phyloP scores from a whole-genome alignment of 2,113 vertebrate genomes.

The Taxidea taxus region DNA sequence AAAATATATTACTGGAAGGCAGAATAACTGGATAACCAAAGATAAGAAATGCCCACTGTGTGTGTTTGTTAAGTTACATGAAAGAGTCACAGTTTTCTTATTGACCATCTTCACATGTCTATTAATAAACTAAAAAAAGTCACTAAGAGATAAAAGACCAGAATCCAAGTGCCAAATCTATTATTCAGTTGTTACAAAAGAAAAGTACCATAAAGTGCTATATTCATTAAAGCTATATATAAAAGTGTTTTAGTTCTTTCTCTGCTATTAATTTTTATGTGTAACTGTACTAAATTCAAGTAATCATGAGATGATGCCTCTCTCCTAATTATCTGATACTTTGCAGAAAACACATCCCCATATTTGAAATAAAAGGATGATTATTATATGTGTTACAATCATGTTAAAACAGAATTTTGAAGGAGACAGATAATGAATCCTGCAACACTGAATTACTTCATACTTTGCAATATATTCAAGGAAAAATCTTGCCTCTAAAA shows the following conservation, averaged over 20 bases:
- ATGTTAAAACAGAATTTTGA: not conserved
- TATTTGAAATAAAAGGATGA: not conserved
- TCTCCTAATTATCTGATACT: not conserved
- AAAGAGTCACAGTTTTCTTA: not conserved
- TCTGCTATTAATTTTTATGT: not conserved
- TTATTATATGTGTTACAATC: not conserved
- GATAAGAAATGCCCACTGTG: not conserved
- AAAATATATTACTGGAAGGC: not conserved
- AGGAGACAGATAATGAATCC: not conserved
- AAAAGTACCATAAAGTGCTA: not conserved
- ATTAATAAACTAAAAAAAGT: not conserved
- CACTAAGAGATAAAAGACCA: not conserved
- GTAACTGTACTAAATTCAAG: not conserved
- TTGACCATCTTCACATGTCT: not conserved
- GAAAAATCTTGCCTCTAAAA: slow-evolving; percentile 4
- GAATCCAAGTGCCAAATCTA: not conserved
- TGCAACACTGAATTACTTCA: not conserved
- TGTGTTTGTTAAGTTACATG: not conserved
- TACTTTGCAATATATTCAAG: not conserved
- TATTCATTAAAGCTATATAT: not conserved
- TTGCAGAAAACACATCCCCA: not conserved
- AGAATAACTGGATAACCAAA: not conserved
- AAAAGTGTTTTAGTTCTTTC: not conserved
- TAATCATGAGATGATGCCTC: not conserved
- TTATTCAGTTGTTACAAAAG: not conserved